These are phyloP conservation scores for Mesembrinibis cayennensis DNA, from an alignment of 2,113 vertebrate species.

Conservation along the genomic window DNA sequence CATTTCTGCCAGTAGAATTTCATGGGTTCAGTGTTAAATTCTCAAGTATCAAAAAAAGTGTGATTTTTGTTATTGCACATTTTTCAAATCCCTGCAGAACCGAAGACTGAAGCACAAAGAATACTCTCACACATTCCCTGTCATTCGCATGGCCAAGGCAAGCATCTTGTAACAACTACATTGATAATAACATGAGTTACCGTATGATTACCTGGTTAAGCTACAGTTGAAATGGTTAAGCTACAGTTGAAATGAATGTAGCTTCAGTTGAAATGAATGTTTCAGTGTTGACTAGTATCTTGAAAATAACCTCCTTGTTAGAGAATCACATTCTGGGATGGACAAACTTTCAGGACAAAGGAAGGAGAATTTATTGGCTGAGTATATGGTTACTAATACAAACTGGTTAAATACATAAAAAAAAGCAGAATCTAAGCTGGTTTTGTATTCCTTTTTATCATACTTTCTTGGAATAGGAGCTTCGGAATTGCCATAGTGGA, in stretches of 20 bases:
- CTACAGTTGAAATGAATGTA: not conserved
- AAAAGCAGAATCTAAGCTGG: not conserved
- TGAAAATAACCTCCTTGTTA: not conserved
- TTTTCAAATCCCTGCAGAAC: not conserved
- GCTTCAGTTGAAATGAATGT: not conserved
- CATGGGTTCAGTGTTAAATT: not conserved
- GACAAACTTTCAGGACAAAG: not conserved
- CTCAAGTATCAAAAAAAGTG: not conserved
- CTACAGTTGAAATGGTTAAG: not conserved
- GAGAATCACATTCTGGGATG: not conserved
- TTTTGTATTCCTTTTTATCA: not conserved
- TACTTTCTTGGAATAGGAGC: not conserved
- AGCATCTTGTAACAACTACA: not conserved
- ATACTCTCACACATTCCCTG: not conserved
- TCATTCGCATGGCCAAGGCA: not conserved
- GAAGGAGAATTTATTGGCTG: not conserved
- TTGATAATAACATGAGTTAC: not conserved
- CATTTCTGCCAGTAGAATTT: not conserved
- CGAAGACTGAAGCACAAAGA: not conserved
- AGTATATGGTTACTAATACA: not conserved
- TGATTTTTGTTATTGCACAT: not conserved
- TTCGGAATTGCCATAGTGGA: not conserved
- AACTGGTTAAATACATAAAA: fast-evolving
- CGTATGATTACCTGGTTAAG: not conserved
- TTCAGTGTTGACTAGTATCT: not conserved